Base-by-base conservation (phyloP, 2,888 invertebrate species). In the Hoplodrina blanda region DNA sequence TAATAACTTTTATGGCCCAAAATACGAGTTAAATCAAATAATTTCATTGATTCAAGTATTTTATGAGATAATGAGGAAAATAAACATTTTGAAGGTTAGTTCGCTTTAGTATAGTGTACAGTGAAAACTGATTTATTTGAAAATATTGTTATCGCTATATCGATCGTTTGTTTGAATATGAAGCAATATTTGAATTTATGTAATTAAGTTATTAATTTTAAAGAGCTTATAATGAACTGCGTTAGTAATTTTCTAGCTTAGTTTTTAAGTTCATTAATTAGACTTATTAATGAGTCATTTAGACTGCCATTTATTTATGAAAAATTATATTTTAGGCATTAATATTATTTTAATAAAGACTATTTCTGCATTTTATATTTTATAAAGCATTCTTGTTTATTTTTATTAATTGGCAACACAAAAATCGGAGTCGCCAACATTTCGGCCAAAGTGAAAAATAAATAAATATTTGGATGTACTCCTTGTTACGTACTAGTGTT, bases 241-340 rank as follows among this genome's bases (percentile, higher is more conserved):
- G 65, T 60, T 83, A 82, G 68, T 78, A 75, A 62, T 74, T 69
- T 74, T 70, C 60, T 73, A 84, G 62, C 70, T 75, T 78, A 80
- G 69, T 75, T 72, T 60, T 56, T 68, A 73, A 64, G 73, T 70
- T 74, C 67, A 71, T 72, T 46, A 70, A 77, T 57, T 71, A 75
- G 79, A 72, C 62, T 78, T 74, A 72, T 72, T 73, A 65, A 71
- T 41, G 44, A 76, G 78, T 86, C 73, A 77, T 74, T 69, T 78
- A 57, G 83, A 86, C 85, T 85, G 85, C 85, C 87, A 85, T 85
- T 85, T 85, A 85, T 85, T 83, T 85, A 85, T 85, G 79, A 82
- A 69, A 70, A 70, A 15, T 54, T 62, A 61, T 78, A 72, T 76
- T 84, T 78, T 83, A 82, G 83, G 55, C 72, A 66, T 78, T 79